Evolutionary conservation across 2,113 vertebrate genomes (phyloP), one percentile per base, ranked within the genome.

Genomic region (Columbina picui): DNA sequence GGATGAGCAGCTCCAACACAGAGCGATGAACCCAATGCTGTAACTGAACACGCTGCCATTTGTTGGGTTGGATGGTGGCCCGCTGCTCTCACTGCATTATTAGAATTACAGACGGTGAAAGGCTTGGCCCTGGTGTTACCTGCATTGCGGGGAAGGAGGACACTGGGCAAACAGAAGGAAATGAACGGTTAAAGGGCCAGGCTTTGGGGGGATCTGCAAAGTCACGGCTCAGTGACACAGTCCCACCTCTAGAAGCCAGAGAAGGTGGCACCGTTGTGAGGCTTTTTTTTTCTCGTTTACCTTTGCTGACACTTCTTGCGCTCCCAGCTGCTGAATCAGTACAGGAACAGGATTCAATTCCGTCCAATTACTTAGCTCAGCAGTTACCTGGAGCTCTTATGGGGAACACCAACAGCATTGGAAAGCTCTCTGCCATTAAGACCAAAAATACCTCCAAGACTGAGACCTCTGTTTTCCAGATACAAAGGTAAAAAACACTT

Each of bases 11-110:
- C 55, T 69, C 77, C 60, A 68, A 7, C 7, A 14, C 27, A 15
- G 45, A 78, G 13, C 45, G 32, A 10, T 2, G 6, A 49, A 59
- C 17, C 30, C 59, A 25, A 1, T 0, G 0, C n/a, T 21, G 22
- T 13, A 38, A 74, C 12, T 14, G 59, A 69, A 34, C 22, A 14
- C 9, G 12, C 12, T 39, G 20, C 84, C 16, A 2, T 45, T 26
- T 22, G 12, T 8, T 11, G 9, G 36, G 21, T 10, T 64, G 65
- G 71, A 39, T 50, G 10, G 30, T 32, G 34, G 43, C 65, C 39
- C 3, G 1, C 9, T 55, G 45, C 70, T 43, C 18, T 17, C 17
- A 15, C 47, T 47, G 15, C 49, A 14, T 45, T 34, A 64, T 2
- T 71, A 50, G 50, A 59, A 43, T 74, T 34, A 68, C 53, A 78